Base-by-base conservation (phyloP, 2,113 vertebrate genomes). In the Dromas ardeola region DNA sequence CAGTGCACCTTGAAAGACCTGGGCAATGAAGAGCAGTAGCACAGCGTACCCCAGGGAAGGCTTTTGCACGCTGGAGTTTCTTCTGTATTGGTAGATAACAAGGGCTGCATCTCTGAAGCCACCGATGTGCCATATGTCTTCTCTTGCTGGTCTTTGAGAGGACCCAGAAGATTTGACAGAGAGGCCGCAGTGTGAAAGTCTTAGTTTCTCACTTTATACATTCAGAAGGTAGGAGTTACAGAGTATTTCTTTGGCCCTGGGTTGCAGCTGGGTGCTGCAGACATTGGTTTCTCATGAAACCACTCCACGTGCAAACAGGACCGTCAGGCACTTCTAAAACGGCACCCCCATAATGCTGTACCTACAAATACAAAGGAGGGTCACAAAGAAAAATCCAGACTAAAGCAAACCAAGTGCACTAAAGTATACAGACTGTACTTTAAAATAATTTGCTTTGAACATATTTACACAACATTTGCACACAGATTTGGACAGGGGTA, bases 41-140 rank as follows among this genome's bases (percentile, higher is more conserved):
- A 36, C 63, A 61, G 63, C 36, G 1, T 13, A 59, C 38, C 63
- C 29, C 42, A 26, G 29, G n/a, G 10, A 81, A 74, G 45, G 62
- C 34, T 92, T 59, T 52, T 49, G 26, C 20, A 21, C 6, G 1
- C 15, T n/a, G 65, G 32, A 42, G n/a, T 62, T 86, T 62, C 30
- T 80, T 45, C n/a, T 30, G 1, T n/a, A 11, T n/a, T 55, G 43
- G 40, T 21, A 56, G 36, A 16, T 43, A 56, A 14, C 6, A 49
- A 72, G 59, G 27, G 20, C 26, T 27, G 38, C 40, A 18, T 45
- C 52, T 93, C 56, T 30, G 43, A 72, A 86, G 36, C n/a, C 49
- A 15, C 2, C 1, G 27, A 8, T 72, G 6, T 2, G 19, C 21
- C 26, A 10, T 27, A 10, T 1, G 1, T 65, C 40, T 77, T 55